Base-by-base conservation (phyloP, 2,113 vertebrate species). In the Oncorhynchus keta region DNA sequence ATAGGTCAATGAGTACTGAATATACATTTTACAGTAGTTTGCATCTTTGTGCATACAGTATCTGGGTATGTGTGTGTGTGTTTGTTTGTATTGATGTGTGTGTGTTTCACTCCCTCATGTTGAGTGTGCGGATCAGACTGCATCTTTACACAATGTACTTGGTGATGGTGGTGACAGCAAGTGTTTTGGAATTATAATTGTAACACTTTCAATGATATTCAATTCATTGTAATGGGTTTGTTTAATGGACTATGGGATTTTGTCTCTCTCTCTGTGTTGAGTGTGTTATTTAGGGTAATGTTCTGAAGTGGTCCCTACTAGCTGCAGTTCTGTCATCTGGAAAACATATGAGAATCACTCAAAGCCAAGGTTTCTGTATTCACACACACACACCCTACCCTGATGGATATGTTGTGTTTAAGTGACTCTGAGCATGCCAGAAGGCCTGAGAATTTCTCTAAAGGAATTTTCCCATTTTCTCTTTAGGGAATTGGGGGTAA, bases 401-500 rank as follows among this genome's bases (percentile, higher is more conserved):
- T 64, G 6, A 59, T 28, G 24, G 26, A 70, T 18, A 24, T n/a
- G 35, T 61, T 22, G 7, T 45, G 39, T 45, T 45, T 45, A 2
- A 11, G 39, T 45, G 39, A 45, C 39, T 45, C 9, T 28, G 16
- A 70, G 12, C 68, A 49, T 51, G 64, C 48, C 61, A 76, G 71
- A n/a, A 67, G 51, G 62, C 75, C 77, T 87, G 77, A 79, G 75
- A 88, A 81, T 81, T 78, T 57, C 72, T 59, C 26, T 73, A 18
- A 83, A 87, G 74, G 76, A 70, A 77, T 82, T 84, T 89, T 85
- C 82, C 72, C 76, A 86, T 88, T 88, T 84, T 77, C 30, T 39
- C 64, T 49, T 24, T 20, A 30, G 68, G 67, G 24, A 51, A 45
- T 14, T 72, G 57, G 66, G 75, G 65, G 78, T 83, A 30, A 82